Base-by-base conservation (phyloP, 1,140 invertebrate species). In the Drosophila murphyi region DNA sequence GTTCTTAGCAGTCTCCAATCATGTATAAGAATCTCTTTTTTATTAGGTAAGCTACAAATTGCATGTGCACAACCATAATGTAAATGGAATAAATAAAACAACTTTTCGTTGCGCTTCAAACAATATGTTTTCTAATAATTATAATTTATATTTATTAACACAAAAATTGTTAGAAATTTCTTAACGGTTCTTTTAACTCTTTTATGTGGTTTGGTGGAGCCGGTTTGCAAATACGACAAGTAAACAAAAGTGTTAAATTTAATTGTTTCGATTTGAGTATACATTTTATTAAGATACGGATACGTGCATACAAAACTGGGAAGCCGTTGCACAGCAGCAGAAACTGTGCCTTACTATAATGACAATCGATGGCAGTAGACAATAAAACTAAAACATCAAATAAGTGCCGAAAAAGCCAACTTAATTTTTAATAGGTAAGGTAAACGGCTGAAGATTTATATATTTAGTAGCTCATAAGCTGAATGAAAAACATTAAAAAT, bases 391-490 rank as follows among this genome's bases (percentile, higher is more conserved):
- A 67, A 73, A 75, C 52, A 60, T 72, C 8, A 65, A 65, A 72
- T 43, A 74, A 65, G 54, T 51, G 79, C 62, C 67, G 61, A 65
- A 80, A 61, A 63, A 48, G 51, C 41, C 28, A 54, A 72, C 57
- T 34, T 10, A 43, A 2, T 28, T n/a, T 68, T 4, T 43, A 43
- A 43, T 4, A n/a, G 39, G 63, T 54, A 45, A 37, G 39, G 12
- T 45, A 8, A 54, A 12, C 4, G 43, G 50, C 52, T 64, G 52
- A 51, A 69, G 51, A 78, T 43, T n/a, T n/a, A 43, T n/a, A 43
- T 76, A 87, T 87, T 20, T 86, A 87, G 71, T 75, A 69, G 71
- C 12, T 68, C 48, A 82, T 82, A 87, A 87, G 88, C 52, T 50
- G 47, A 59, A 61, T 31, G 62, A 45, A 52, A 48, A 28, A 52